A percentile compares a stretch with the other conserved stretches of the same genome.
phyloP scores from a whole-genome alignment of 2,113 vertebrate species.

The Daboia siamensis region DNA sequence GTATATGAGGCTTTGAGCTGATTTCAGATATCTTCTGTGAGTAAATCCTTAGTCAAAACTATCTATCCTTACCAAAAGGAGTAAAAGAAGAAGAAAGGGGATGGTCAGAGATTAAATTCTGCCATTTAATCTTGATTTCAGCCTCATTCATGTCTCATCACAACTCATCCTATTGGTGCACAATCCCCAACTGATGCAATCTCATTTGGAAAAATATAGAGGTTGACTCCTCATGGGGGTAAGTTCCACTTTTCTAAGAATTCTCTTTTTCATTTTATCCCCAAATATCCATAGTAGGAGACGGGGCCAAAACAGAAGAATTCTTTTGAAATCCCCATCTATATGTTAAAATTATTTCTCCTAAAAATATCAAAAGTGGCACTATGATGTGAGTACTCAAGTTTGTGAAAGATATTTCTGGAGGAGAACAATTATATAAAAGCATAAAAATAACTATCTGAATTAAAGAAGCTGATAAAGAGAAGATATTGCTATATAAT shows the following conservation, averaged over 20 bases:
- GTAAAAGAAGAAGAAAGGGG: not conserved
- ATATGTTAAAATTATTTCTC: not conserved
- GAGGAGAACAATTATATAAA: not conserved
- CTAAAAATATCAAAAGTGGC: not conserved
- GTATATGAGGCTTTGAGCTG: not conserved
- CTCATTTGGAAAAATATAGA: not conserved
- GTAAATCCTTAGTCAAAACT: not conserved
- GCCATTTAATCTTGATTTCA: not conserved
- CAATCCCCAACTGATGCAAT: not conserved
- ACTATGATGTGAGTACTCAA: not conserved
- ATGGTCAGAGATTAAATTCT: not conserved
- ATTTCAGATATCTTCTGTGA: not conserved
- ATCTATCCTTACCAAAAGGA: not conserved
- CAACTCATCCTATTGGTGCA: not conserved
- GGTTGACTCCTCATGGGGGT: not conserved
- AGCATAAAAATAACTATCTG: not conserved
- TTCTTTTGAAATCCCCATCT: not conserved
- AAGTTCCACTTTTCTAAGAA: not conserved
- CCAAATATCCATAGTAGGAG: not conserved
- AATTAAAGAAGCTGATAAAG: not conserved
- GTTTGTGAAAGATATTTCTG: not conserved
- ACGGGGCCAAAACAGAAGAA: not conserved
- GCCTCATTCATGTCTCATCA: not conserved
- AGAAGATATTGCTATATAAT: not conserved
- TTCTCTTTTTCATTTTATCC: not conserved